Evolutionary conservation across 2,888 invertebrate genomes (phyloP).

Genomic region (Nomada hirtipes): DNA sequence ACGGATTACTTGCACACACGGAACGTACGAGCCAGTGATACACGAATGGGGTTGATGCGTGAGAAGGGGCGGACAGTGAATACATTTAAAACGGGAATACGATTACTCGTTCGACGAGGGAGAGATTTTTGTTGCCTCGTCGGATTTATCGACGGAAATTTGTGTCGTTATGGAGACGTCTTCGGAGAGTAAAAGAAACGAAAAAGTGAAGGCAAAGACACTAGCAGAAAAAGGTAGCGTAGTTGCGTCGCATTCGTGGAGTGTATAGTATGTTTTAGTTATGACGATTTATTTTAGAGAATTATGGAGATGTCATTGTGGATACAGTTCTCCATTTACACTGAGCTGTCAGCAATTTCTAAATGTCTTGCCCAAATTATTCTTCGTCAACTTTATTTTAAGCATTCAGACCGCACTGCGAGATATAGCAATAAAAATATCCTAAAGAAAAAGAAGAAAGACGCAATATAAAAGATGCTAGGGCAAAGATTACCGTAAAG

Average conservation of each 20-base stretch:
- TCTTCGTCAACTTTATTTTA: too few species aligned
- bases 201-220: constrained; percentile 52
- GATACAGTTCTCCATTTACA: too few species aligned
- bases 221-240: constrained; percentile 40
- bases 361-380: too few species aligned
- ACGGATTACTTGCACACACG: constrained; percentile 50
- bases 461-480: too few species aligned
- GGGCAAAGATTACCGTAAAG: too few species aligned
- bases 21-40: constrained; percentile 37
- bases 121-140: constrained; percentile 69
- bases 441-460: too few species aligned
- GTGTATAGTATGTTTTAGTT: not conserved
- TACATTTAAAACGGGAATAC: constrained; percentile 81
- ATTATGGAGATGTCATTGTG: constrained; percentile 12
- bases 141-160: constrained; percentile 82
- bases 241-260: not conserved
- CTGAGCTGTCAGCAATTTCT: too few species aligned
- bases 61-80: constrained; percentile 69
- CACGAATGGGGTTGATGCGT: constrained; percentile 11
- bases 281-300: constrained; percentile 39
- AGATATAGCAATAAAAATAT: too few species aligned
- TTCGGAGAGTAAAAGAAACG: constrained; percentile 65
- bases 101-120: constrained; percentile 72
- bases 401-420: too few species aligned
- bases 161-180: constrained; percentile 71